A percentile compares a stretch with the other conserved stretches of the same genome.
Evolutionary conservation across 2,888 invertebrate genomes (phyloP).

Genomic region (Limnephilus auricula): DNA sequence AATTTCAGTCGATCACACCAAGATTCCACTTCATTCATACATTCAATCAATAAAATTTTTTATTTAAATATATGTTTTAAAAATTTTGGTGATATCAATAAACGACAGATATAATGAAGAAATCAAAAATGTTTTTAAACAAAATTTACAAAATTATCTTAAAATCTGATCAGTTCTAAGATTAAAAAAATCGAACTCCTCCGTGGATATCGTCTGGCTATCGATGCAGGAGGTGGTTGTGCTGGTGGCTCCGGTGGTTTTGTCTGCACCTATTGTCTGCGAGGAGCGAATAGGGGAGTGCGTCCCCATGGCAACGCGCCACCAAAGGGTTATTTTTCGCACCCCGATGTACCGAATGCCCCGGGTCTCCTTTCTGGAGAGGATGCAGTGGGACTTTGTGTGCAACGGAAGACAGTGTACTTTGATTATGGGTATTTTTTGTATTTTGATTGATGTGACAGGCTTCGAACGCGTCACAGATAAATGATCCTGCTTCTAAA

Average conservation of each 20-base stretch:
- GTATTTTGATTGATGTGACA: not conserved
- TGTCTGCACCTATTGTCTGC: conserved; percentile 52
- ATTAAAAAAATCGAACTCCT: not conserved
- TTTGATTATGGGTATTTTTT: not conserved
- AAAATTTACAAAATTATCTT: not conserved
- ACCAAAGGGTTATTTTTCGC: conserved; percentile 63
- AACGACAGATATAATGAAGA: not conserved
- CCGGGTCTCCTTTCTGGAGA: not conserved
- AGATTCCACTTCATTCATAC: no score
- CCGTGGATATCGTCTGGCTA: not conserved
- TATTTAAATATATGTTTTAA: no score
- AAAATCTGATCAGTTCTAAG: not conserved
- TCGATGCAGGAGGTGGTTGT: conserved; percentile 42
- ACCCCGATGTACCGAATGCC: conserved; percentile 2
- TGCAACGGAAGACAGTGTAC: not conserved
- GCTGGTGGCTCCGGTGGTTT: conserved; percentile 36
- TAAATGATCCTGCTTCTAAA: no score
- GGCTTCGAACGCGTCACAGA: no score
- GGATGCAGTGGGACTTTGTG: not conserved
- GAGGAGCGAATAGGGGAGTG: conserved; percentile 43
- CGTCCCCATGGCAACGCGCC: conserved; percentile 57
- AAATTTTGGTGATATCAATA: not conserved
- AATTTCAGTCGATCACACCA: no score
- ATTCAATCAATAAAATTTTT: no score
- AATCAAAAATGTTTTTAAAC: not conserved